Conservation (phyloP, 2,113 vertebrate genomes). For the Oncorhynchus kisutch region DNA sequence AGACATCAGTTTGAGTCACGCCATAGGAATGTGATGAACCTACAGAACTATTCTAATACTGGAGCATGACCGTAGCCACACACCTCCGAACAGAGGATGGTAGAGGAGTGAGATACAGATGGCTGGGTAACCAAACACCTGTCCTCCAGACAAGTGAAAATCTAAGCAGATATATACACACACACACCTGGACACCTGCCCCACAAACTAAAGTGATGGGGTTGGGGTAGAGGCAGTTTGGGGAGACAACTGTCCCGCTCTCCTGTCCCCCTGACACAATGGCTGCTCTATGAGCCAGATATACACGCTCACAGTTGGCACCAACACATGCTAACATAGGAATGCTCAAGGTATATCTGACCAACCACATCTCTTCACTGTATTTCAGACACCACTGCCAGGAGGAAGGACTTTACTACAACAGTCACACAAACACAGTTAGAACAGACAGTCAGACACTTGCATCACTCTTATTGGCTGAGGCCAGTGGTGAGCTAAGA, state of each 20-base stretch:
- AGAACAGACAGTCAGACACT: slow-evolving; percentile 37
- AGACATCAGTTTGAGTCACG: slow-evolving; percentile 60
- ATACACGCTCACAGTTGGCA: slow-evolving; percentile 49
- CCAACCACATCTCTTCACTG: neutral
- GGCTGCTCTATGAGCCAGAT: slow-evolving; percentile 34
- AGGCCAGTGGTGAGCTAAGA: slow-evolving; percentile 30
- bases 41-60: slow-evolving; percentile 59
- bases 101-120: slow-evolving; percentile 19
- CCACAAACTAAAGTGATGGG: neutral
- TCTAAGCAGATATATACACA: neutral
- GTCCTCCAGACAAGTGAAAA: slow-evolving; percentile 20
- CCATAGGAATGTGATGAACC: slow-evolving; percentile 74
- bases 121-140: neutral
- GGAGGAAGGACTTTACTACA: slow-evolving; percentile 35
- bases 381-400: too few relatives aligned
- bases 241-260: slow-evolving; percentile 54
- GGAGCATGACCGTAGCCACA: neutral
- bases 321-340: slow-evolving; percentile 46
- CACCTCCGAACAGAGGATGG: neutral
- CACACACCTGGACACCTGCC: slow-evolving; percentile 29
- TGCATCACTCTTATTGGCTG: slow-evolving; percentile 43
- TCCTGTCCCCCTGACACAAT: slow-evolving; percentile 60
- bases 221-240: neutral
- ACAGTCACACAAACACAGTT: slow-evolving; percentile 23
- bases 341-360: slow-evolving; percentile 25